Evolutionary conservation across 2,888 invertebrate genomes (phyloP), one percentile per base, ranked within the genome.

Genomic region (Nymphalis urticae): DNA sequence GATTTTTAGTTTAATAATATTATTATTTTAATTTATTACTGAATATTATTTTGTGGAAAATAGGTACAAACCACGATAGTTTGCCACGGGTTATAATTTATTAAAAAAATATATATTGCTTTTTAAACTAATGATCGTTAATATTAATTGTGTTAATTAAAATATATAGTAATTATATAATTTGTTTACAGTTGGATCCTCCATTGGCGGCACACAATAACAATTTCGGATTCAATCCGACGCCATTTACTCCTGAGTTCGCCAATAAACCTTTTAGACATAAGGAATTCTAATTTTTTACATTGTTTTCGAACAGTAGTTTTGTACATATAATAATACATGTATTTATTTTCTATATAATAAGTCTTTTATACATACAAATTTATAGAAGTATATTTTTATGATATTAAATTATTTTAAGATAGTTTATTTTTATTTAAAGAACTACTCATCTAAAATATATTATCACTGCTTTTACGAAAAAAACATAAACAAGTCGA

Each of bases 181-280:
- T 70, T 68, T 67, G 53, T 76, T 73, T 74, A 69, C 51, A 21
- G 60, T 16, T n/a, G n/a, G 54, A 56, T 24, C 66, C 71, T n/a
- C 54, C 71, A 0, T 73, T 86, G 27, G 80, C 92, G 0, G 83
- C 75, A 54, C 90, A 90, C 76, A 75, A 76, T 71, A 92, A 92
- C 75, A 85, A 85, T 75, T 92, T 92, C 73, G 86, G 85, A 0
- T 90, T 90, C 79, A 84, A 86, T 72, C 36, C 83, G 3, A 83
- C 82, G 8, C 89, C 90, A 0, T 90, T 90, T 75, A 86, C 78
- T 42, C 74, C 83, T 1, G 82, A 84, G 36, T 90, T 90, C 66
- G 80, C 77, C 16, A 85, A 85, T 76, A 81, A 73, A 36, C 80
- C 80, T 48, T 77, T 80, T 68, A 72, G 77, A 53, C 75, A 73